A percentile compares a stretch with the other conserved stretches of the same genome.
Evolutionary conservation across 2,888 invertebrate species (phyloP).

Genomic region (Machimus rusticus): DNA sequence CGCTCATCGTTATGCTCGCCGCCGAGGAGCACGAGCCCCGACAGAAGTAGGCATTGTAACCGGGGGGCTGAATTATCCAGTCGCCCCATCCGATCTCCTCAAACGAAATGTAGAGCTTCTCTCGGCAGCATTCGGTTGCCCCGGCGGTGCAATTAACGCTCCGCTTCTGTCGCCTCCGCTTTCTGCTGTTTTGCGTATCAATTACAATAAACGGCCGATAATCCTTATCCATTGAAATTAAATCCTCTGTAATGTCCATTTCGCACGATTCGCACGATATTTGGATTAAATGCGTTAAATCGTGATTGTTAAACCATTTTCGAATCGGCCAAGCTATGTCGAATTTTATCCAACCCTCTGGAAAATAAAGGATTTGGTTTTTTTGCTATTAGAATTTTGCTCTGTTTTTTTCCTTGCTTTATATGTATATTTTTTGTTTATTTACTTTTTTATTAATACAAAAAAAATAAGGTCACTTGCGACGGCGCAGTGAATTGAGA

Average conservation of each 20-base stretch:
- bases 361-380: constrained; percentile 48
- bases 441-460: not conserved
- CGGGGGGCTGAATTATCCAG: constrained; percentile 84
- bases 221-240: constrained; percentile 75
- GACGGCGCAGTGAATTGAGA: not conserved
- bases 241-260: constrained; percentile 66
- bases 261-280: constrained; percentile 82
- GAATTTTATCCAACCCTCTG: constrained; percentile 83
- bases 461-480: not conserved
- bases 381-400: too few species aligned
- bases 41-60: constrained; percentile 89
- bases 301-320: constrained; percentile 76
- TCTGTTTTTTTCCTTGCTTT: too few species aligned
- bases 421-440: too few species aligned
- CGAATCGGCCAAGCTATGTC: constrained; percentile 79
- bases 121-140: constrained; percentile 81
- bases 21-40: constrained; percentile 80
- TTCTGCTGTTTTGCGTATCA: constrained; percentile 76
- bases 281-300: constrained; percentile 75
- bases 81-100: constrained; percentile 87
- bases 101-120: constrained; percentile 83
- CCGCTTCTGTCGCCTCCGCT: constrained; percentile 66
- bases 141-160: constrained; percentile 75
- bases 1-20: constrained; percentile 72
- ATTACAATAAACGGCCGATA: constrained; percentile 81